phyloP scores from a whole-genome alignment of 2,113 vertebrate genomes.

The Mesembrinibis cayennensis region DNA sequence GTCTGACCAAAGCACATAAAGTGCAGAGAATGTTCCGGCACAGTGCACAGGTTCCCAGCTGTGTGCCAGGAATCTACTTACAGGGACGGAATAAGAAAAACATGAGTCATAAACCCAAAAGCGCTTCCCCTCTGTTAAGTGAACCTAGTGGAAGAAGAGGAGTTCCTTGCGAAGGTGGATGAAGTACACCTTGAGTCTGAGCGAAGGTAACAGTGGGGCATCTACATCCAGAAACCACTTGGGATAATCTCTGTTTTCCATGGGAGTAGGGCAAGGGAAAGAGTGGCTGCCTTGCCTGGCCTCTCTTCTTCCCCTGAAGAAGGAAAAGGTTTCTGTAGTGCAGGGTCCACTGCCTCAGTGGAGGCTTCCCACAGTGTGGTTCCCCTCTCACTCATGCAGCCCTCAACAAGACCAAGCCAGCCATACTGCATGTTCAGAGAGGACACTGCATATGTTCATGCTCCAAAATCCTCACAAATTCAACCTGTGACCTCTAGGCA shows the following conservation, averaged over 20 bases:
- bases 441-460: not conserved
- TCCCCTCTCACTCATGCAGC: not conserved
- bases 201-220: not conserved
- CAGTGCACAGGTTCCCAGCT: not conserved
- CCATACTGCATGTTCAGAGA: not conserved
- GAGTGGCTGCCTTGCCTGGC: accelerated
- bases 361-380: not conserved
- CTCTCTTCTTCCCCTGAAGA: not conserved
- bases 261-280: not conserved
- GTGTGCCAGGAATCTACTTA: not conserved
- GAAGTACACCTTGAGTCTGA: not conserved
- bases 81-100: not conserved
- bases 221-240: not conserved
- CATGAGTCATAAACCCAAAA: not conserved
- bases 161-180: not conserved
- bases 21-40: not conserved
- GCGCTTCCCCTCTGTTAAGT: not conserved
- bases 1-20: not conserved
- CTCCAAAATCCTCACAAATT: not conserved
- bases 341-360: not conserved
- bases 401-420: not conserved
- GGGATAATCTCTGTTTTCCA: not conserved
- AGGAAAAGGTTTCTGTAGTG: not conserved
- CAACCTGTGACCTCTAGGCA: not conserved
- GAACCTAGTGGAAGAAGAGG: not conserved